Base-by-base conservation (phyloP, 2,113 vertebrate genomes). In the Esox niger region DNA sequence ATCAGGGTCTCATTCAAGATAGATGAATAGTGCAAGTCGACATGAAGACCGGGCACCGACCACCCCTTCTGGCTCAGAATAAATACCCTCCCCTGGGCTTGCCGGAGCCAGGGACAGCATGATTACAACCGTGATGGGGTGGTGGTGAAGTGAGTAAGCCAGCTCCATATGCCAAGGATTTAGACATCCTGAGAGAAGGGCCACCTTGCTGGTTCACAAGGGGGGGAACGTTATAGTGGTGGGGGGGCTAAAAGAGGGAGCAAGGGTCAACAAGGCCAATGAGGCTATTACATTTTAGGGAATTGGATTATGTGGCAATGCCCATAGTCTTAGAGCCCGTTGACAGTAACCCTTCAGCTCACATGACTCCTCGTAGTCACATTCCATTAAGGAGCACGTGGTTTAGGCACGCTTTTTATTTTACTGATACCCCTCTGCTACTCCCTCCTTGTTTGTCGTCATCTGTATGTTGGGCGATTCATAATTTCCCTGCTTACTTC, bases 21-120 rank as follows among this genome's bases (percentile, higher is more conserved):
- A 66, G 70, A 31, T 71, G 64, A 33, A 65, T 65, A 68, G 62
- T 71, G 68, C 74, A 72, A 73, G 72, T 68, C 77, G 73, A 74
- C 59, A 61, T 76, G 77, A 80, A 68, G 73, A 75, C 68, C 32
- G 65, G 29, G 59, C 65, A 70, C 76, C 69, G 68, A 47, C 82
- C 87, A 69, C 82, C 85, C 76, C 78, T 77, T 74, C 67, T 80
- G 62, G 75, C 71, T 79, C 70, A 70, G 77, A 91, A 91, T 91
- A 88, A 87, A 75, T 84, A 62, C 59, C 77, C 64, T 88, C 64
- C 77, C 65, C 69, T 80, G 73, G 77, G 71, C 78, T 79, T 78
- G 76, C 82, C 82, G 79, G 58, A 67, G 61, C 27, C 49, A 64
- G 47, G 70, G 87, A 90, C 80, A 82, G 71, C 74, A 85, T 90